Percentiles rank a stretch among this genome's conserved stretches.
These are phyloP conservation scores for Sinelater perroti DNA, from an alignment of 2,888 invertebrate genomes.

Conservation along the genomic window DNA sequence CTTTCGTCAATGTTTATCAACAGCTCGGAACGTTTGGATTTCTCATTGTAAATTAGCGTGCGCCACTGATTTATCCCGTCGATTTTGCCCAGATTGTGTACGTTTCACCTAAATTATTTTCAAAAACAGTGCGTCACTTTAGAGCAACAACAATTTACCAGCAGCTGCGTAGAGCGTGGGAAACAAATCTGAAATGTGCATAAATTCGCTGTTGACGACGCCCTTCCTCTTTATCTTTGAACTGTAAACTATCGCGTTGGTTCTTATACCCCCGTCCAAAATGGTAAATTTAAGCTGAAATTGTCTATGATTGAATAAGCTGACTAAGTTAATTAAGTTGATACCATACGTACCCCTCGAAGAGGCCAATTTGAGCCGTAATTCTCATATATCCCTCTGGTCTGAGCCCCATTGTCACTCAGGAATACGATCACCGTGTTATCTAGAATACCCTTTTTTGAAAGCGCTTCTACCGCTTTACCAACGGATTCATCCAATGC, in stretches of 20 bases:
- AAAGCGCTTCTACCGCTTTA: conserved; percentile 74
- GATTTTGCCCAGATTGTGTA: conserved; percentile 47
- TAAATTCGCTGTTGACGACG: conserved; percentile 67
- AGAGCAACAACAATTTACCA: conserved; percentile 28
- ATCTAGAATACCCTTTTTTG: conserved; percentile 72
- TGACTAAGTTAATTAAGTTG: neutral
- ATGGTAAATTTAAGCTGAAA: conserved; percentile 73
- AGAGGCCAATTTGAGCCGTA: conserved; percentile 83
- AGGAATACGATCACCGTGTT: conserved; percentile 87
- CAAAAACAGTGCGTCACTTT: neutral
- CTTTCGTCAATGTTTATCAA: conserved; percentile 56
- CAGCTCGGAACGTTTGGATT: conserved; percentile 40
- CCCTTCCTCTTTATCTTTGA: conserved; percentile 63
- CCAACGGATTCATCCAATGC: conserved; percentile 88
- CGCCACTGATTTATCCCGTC: conserved; percentile 59
- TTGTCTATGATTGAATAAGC: neutral
- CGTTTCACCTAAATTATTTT: conserved; percentile 55
- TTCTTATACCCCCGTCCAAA: conserved; percentile 85
- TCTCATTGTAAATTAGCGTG: conserved; percentile 45
- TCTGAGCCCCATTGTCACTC: conserved; percentile 89
- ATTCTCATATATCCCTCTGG: conserved; percentile 75
- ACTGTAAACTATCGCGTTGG: conserved; percentile 78
- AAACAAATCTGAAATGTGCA: conserved; percentile 85
- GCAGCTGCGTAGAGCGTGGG: conserved; percentile 68
- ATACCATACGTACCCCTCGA: conserved; percentile 76